phyloP scores from a whole-genome alignment of 1,140 invertebrate species.

The Zelostemma sp. region DNA sequence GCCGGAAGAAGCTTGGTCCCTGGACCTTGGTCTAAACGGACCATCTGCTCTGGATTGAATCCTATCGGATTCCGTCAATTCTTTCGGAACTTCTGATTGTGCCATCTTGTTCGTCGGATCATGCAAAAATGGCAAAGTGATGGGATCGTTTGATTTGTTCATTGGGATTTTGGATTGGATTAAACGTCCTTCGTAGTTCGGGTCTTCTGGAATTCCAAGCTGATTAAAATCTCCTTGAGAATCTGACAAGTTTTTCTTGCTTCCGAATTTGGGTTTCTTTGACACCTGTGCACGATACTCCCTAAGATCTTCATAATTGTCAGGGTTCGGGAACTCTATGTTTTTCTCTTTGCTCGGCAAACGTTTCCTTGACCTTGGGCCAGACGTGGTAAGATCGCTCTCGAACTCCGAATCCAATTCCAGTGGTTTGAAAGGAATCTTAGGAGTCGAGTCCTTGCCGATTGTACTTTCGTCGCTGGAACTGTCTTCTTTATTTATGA shows the following conservation, averaged over 20 bases:
- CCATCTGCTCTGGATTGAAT: conserved; percentile 22
- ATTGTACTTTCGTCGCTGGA: conserved; percentile 53
- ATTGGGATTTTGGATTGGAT: conserved; percentile 21
- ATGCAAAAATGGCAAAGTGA: conserved; percentile 35
- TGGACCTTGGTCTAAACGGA: conserved; percentile 46
- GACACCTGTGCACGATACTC: conserved; percentile 16
- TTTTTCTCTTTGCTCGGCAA: conserved; percentile 26
- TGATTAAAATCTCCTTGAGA: conserved; percentile 64
- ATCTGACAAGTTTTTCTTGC: background rate
- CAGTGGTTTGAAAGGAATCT: conserved; percentile 57
- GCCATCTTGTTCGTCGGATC: conserved; percentile 17
- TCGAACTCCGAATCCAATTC: conserved; percentile 63
- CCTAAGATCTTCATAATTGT: conserved; percentile 54
- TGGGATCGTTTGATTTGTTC: conserved; percentile 32
- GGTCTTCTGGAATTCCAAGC: conserved; percentile 62
- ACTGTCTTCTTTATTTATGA: conserved; percentile 53
- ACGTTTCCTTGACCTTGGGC: conserved; percentile 49
- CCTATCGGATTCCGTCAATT: conserved; percentile 29
- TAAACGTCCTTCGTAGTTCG: conserved; percentile 22
- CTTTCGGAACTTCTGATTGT: conserved; percentile 16
- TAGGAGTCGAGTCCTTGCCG: conserved; percentile 32
- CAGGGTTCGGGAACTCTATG: conserved; percentile 53
- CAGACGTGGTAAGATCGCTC: conserved; percentile 49
- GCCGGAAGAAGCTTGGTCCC: conserved; percentile 56
- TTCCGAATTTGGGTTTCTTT: conserved; percentile 41